Conservation (phyloP, 2,797 vertebrate genomes). For the Sarcoramphus papa region DNA sequence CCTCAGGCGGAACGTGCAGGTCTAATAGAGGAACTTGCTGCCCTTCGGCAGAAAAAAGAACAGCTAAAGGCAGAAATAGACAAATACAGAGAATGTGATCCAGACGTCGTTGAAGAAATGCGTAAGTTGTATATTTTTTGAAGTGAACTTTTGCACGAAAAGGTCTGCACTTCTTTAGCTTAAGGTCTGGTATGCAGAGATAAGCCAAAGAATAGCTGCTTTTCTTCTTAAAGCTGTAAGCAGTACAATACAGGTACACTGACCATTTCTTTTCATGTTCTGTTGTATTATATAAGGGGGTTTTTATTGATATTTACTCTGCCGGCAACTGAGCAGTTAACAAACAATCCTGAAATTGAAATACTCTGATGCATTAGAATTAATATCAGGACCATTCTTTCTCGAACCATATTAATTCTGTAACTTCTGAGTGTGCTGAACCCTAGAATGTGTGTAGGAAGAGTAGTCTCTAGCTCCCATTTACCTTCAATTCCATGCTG, state of each 20-base stretch:
- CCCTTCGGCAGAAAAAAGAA: conserved; percentile 77
- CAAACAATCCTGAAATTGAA: not conserved
- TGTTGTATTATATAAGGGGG: not conserved
- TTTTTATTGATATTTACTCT: not conserved
- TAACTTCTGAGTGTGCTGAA: not conserved
- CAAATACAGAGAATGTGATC: conserved; percentile 92
- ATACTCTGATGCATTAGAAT: not conserved
- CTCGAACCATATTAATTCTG: not conserved
- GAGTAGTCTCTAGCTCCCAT: not conserved
- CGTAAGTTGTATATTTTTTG: conserved; percentile 79
- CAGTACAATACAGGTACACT: not conserved
- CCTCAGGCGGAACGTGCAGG: conserved; percentile 81
- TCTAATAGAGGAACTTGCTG: conserved; percentile 79
- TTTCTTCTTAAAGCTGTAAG: not conserved
- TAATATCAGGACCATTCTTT: not conserved
- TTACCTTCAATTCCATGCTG: not conserved
- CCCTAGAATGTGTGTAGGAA: not conserved
- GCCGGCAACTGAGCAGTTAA: not conserved
- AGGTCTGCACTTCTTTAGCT: not conserved
- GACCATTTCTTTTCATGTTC: not conserved
- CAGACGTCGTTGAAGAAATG: conserved; percentile 88
- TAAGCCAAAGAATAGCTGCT: not conserved
- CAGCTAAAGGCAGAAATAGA: conserved; percentile 84
- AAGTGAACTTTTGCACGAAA: not conserved
- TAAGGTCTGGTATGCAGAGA: not conserved